phyloP scores from a whole-genome alignment of 2,797 vertebrate genomes.

The Loriculus beryllinus region DNA sequence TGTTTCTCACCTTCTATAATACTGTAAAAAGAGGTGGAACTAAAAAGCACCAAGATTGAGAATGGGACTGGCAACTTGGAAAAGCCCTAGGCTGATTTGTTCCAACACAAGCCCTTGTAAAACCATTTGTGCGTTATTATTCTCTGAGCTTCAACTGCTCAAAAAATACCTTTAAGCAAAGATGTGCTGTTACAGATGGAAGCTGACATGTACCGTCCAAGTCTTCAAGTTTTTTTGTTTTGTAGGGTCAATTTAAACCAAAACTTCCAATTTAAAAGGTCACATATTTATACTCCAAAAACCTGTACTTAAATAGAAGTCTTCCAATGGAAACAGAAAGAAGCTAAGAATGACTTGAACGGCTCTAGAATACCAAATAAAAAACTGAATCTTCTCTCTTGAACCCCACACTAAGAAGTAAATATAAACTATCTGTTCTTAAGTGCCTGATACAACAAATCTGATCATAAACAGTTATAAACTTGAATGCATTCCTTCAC shows the following conservation, averaged over 20 bases:
- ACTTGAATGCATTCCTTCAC: accelerated
- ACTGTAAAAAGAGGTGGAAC: neutral
- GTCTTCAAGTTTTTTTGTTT: neutral
- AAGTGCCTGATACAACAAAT: neutral
- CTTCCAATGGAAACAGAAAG: neutral
- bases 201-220: neutral
- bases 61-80: neutral
- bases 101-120: neutral
- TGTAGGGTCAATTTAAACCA: neutral
- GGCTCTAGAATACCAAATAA: neutral
- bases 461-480: neutral
- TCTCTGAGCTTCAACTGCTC: neutral
- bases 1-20: neutral
- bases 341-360: neutral
- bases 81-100: neutral
- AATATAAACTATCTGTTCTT: neutral
- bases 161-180: neutral
- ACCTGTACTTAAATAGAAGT: neutral
- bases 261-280: neutral
- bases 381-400: neutral
- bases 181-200: neutral
- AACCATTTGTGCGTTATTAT: neutral
- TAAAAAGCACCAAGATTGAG: neutral
- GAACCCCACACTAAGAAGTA: neutral
- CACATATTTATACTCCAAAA: neutral